Percentiles rank a stretch among this genome's conserved stretches.
Conservation (phyloP, 2,888 invertebrate genomes). For the Idaea aversata region DNA sequence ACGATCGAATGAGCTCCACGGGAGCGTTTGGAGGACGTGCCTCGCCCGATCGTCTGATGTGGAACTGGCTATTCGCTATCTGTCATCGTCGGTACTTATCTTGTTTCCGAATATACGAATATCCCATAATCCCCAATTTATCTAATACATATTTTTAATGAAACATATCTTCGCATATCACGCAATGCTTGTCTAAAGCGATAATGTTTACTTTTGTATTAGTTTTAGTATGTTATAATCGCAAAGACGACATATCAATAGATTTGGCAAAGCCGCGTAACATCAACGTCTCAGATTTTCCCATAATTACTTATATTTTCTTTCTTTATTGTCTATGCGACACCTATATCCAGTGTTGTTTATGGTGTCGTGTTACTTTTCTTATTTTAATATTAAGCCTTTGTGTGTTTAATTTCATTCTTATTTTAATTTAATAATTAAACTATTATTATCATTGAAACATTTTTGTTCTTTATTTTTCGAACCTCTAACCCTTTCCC, state of each 20-base stretch:
- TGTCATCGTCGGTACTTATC: conserved; percentile 29
- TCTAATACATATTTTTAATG: conserved; percentile 13
- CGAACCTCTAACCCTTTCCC: conserved; percentile 35
- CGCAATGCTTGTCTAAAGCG: conserved; percentile 55
- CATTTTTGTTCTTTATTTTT: conserved; percentile 72
- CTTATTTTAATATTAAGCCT: conserved; percentile 75
- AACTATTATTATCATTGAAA: conserved; percentile 77
- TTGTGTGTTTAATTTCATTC: conserved; percentile 79
- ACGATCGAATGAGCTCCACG: too few relatives aligned
- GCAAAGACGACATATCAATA: conserved; percentile 74
- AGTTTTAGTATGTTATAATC: conserved; percentile 57
- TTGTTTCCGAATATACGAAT: conserved; percentile 20
- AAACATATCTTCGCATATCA: conserved; percentile 73
- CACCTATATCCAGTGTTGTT: conserved; percentile 43
- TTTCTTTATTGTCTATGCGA: conserved; percentile 17
- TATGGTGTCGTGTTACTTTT: conserved; percentile 56
- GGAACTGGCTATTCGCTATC: conserved; percentile 18
- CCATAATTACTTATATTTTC: conserved; percentile 27
- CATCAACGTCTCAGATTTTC: conserved; percentile 27
- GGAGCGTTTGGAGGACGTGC: too few relatives aligned
- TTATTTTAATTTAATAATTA: conserved; percentile 79
- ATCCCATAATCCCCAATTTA: conserved; percentile 15
- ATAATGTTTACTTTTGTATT: conserved; percentile 57
- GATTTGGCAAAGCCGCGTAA: conserved; percentile 63
- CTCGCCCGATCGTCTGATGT: too few relatives aligned